phyloP scores from a whole-genome alignment of 2,888 invertebrate species.

The Amphipoea lucens region DNA sequence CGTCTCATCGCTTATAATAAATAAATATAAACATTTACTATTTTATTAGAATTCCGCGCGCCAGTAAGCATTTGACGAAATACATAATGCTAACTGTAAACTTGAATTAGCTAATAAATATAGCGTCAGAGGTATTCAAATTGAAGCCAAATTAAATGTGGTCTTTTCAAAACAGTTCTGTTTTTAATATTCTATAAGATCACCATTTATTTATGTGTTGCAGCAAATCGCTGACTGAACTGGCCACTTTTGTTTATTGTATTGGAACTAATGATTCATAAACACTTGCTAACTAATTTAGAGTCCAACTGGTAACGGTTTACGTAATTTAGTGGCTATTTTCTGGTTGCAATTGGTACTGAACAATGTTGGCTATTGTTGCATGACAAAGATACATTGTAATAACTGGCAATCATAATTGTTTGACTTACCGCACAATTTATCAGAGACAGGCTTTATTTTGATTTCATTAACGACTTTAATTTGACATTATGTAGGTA shows the following conservation, averaged over 20 bases:
- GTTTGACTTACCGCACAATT: constrained; percentile 83
- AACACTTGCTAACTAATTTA: constrained; percentile 85
- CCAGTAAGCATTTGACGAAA: constrained; percentile 78
- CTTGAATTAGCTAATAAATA: constrained; percentile 72
- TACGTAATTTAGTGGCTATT: constrained; percentile 87
- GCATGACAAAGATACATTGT: constrained; percentile 87
- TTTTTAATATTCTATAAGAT: constrained; percentile 64
- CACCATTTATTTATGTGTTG: constrained; percentile 49
- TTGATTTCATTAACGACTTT: constrained; percentile 77
- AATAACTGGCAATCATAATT: constrained; percentile 84
- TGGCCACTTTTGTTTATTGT: constrained; percentile 71
- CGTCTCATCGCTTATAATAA: constrained; percentile 77
- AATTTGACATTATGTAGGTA: constrained; percentile 65
- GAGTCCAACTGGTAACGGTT: constrained; percentile 81
- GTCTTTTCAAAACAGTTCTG: constrained; percentile 71
- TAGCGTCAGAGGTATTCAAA: constrained; percentile 70
- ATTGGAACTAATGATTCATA: constrained; percentile 85
- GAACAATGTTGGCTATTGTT: constrained; percentile 86
- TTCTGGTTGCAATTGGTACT: constrained; percentile 86
- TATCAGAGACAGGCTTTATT: constrained; percentile 80
- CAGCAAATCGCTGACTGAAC: constrained; percentile 58
- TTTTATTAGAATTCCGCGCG: constrained; percentile 83
- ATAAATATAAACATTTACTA: constrained; percentile 86
- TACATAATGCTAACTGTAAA: constrained; percentile 84
- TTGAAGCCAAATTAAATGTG: constrained; percentile 65